Evolutionary conservation across 2,888 invertebrate species (phyloP).

Genomic region (Pachliopta kotzebuea): DNA sequence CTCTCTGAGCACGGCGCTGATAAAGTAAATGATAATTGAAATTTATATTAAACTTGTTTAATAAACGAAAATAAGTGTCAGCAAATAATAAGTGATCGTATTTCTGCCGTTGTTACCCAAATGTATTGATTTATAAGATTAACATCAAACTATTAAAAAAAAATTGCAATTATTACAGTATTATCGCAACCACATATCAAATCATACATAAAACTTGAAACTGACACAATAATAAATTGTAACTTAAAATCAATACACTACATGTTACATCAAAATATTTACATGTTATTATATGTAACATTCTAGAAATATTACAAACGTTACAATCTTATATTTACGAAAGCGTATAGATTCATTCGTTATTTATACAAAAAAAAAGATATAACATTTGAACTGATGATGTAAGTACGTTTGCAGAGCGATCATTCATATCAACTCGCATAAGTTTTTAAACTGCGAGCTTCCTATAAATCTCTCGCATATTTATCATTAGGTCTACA

Average conservation of each 20-base stretch:
- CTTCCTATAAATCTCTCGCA: not conserved
- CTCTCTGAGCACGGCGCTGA: no score
- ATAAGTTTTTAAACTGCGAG: not conserved
- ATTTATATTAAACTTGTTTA: no score
- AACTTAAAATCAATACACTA: slow-evolving; percentile 63
- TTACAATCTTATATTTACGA: slow-evolving; percentile 76
- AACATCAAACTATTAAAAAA: not conserved
- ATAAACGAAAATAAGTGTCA: no score
- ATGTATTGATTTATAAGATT: no score
- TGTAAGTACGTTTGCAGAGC: slow-evolving; percentile 62
- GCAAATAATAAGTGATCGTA: no score
- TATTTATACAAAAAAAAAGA: slow-evolving; percentile 61
- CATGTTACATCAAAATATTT: slow-evolving; percentile 56
- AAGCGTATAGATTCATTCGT: slow-evolving; percentile 78
- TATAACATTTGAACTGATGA: slow-evolving; percentile 66
- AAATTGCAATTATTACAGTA: not conserved
- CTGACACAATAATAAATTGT: slow-evolving; percentile 27
- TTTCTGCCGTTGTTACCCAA: no score
- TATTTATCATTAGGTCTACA: not conserved
- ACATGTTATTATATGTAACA: slow-evolving; percentile 52
- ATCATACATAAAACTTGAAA: not conserved
- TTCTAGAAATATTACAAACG: slow-evolving; percentile 74
- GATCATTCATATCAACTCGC: slow-evolving; percentile 6
- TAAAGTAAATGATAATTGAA: no score
- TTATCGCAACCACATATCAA: not conserved